phyloP scores from a whole-genome alignment of 2,113 vertebrate species.

The Equus przewalskii region DNA sequence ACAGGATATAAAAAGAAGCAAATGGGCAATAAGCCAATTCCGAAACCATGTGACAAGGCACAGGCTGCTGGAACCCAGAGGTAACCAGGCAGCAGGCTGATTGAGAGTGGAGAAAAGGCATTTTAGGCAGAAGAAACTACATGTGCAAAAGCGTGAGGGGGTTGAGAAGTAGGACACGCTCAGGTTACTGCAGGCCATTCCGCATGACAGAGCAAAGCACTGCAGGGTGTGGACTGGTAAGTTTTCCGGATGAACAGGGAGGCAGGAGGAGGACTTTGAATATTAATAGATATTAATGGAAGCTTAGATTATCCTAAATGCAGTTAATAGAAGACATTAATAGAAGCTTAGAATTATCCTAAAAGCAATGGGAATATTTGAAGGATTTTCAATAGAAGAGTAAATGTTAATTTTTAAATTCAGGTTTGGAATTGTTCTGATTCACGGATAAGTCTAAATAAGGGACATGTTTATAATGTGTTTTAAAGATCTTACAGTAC shows the following conservation, averaged over 20 bases:
- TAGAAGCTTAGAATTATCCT: background rate
- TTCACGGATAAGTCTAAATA: background rate
- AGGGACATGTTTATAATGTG: background rate
- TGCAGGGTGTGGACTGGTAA: background rate
- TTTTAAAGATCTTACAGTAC: background rate
- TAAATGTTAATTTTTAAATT: background rate
- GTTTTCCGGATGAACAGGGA: background rate
- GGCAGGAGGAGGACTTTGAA: background rate
- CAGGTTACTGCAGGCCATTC: background rate
- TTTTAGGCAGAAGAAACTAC: background rate
- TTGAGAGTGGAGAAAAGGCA: background rate
- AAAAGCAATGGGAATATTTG: background rate
- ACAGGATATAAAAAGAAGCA: background rate
- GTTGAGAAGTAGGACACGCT: background rate
- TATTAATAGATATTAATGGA: background rate
- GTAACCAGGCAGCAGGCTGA: background rate
- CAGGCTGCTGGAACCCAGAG: background rate
- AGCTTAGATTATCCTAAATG: background rate
- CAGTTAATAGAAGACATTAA: background rate
- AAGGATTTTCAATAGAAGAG: background rate
- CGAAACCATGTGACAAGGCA: background rate
- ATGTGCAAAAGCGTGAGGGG: background rate
- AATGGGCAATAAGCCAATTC: background rate
- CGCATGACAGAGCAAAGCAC: background rate
- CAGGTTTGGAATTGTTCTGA: conserved; percentile 5